These are phyloP conservation scores for Rhynchotus rufescens DNA, from an alignment of 2,797 vertebrate genomes.

Conservation along the genomic window DNA sequence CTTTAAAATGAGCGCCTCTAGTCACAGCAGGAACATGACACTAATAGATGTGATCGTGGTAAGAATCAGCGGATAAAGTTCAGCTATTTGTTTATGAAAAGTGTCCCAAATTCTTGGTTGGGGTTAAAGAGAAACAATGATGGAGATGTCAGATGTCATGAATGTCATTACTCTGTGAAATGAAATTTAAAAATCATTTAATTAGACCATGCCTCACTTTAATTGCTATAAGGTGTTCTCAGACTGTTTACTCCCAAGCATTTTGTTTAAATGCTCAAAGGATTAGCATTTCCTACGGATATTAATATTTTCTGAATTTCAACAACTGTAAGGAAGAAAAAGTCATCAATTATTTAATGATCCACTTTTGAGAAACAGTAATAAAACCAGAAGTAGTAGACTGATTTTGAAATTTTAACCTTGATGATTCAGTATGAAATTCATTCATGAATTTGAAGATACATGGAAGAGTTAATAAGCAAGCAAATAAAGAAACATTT, in stretches of 20 bases:
- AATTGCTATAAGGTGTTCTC: neutral
- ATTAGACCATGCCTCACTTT: neutral
- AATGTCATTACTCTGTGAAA: neutral
- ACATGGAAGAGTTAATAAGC: neutral
- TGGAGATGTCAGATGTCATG: neutral
- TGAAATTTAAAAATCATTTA: neutral
- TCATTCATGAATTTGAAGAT: neutral
- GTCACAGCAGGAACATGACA: neutral
- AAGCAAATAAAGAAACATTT: neutral
- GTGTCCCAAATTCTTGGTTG: neutral
- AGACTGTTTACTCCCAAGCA: neutral
- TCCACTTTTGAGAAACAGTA: neutral
- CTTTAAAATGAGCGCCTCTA: neutral
- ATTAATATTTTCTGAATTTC: neutral
- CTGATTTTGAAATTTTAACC: neutral
- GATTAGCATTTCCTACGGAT: fast-evolving
- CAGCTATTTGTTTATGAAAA: neutral
- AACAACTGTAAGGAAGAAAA: neutral
- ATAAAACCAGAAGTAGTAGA: neutral
- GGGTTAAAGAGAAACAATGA: neutral
- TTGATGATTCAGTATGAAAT: neutral
- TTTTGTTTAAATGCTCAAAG: neutral
- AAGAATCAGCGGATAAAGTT: neutral
- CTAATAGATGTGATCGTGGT: neutral
- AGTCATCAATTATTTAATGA: neutral